Conservation (phyloP, 1,140 invertebrate genomes). For the Bombus confusus region DNA sequence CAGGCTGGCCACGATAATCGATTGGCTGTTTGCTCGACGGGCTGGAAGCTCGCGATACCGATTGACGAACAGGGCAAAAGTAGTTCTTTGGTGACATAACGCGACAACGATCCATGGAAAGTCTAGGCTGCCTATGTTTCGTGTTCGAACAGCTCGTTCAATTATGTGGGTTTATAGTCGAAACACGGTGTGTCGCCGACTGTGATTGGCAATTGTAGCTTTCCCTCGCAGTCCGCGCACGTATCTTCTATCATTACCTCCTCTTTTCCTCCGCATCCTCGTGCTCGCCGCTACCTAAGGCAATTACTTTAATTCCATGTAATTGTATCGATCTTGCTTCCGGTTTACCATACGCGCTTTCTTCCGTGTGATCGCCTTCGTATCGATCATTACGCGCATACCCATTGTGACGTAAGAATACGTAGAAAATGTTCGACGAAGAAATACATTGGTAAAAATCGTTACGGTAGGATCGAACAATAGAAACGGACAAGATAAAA, state of each 20-base stretch:
- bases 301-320: constrained; percentile 13
- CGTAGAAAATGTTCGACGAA: not conserved
- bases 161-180: constrained; percentile 38
- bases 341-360: not conserved
- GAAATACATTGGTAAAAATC: not conserved
- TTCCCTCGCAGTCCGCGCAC: constrained; percentile 2
- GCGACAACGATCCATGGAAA: not conserved
- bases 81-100: constrained; percentile 4
- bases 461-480: not conserved
- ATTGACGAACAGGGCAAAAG: constrained; percentile 32
- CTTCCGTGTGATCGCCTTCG: not conserved
- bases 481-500: not conserved
- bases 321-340: constrained; percentile 26
- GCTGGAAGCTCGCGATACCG: constrained; percentile 53
- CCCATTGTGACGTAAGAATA: not conserved
- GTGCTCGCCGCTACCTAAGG: too few relatives aligned
- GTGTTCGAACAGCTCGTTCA: constrained; percentile 14
- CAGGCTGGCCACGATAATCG: constrained; percentile 49
- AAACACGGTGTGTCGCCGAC: not conserved
- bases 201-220: constrained; percentile 27
- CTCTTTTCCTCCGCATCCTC: not conserved
- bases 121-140: not conserved
- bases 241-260: constrained; percentile 21
- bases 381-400: not conserved
- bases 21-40: constrained; percentile 48